A percentile compares a stretch with the other conserved stretches of the same genome.
phyloP scores from a whole-genome alignment of 2,888 invertebrate species.

The Ichneumoninae sp. region DNA sequence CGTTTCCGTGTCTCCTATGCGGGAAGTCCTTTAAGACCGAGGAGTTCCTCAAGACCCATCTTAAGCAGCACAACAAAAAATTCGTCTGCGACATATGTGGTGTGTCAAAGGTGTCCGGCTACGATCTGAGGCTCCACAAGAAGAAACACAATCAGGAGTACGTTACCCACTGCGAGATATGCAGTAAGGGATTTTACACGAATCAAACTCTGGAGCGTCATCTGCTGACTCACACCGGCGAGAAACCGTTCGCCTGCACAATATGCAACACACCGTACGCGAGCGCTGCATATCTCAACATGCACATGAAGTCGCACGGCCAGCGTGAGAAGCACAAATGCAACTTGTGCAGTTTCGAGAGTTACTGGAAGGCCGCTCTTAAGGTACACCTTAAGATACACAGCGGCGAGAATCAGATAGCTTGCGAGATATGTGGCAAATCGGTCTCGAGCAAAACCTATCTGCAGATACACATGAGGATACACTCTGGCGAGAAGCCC shows the following conservation, averaged over 20 bases:
- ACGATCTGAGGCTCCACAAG: conserved; percentile 84
- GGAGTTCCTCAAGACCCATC: conserved; percentile 85
- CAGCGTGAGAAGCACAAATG: conserved; percentile 80
- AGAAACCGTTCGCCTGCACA: conserved; percentile 84
- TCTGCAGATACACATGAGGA: conserved; percentile 78
- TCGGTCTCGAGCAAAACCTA: conserved; percentile 81
- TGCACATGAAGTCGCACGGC: conserved; percentile 85
- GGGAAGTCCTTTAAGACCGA: conserved; percentile 86
- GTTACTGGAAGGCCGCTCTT: conserved; percentile 84
- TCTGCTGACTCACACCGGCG: conserved; percentile 83
- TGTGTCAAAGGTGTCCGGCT: conserved; percentile 77
- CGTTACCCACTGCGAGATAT: conserved; percentile 85
- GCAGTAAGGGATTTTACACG: conserved; percentile 86
- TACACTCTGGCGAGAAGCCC: conserved; percentile 79
- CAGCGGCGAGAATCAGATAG: conserved; percentile 82
- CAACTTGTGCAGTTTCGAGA: conserved; percentile 83
- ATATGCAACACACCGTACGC: conserved; percentile 85
- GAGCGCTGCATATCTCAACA: conserved; percentile 85
- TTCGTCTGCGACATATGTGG: conserved; percentile 80
- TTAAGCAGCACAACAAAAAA: conserved; percentile 85
- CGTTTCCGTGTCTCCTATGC: conserved; percentile 85
- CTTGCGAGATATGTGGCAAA: conserved; percentile 83
- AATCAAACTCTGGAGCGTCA: conserved; percentile 85
- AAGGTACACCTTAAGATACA: conserved; percentile 84
- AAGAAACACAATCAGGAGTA: conserved; percentile 86